Conservation (phyloP, 2,113 vertebrate genomes). For the Oreocharis arfaki region DNA sequence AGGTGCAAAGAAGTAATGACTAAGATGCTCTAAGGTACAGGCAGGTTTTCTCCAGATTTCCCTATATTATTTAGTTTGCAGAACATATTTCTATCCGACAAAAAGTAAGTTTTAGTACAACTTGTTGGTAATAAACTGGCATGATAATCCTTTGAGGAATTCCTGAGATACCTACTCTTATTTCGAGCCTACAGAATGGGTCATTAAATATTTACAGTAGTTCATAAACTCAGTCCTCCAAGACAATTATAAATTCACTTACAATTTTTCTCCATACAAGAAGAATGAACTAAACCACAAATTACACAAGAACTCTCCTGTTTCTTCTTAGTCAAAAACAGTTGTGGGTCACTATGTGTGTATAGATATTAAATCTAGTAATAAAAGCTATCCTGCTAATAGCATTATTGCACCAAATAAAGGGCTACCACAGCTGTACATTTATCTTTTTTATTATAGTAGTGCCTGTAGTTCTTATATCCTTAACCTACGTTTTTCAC, state of each 20-base stretch:
- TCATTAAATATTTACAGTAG: background rate
- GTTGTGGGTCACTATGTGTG: background rate
- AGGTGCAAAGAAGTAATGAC: background rate
- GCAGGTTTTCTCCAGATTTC: background rate
- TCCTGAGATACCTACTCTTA: background rate
- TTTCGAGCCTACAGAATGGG: background rate
- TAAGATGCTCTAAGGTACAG: background rate
- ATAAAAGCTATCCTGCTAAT: background rate
- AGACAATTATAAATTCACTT: background rate
- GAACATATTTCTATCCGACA: background rate
- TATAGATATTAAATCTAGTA: background rate
- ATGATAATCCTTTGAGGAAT: background rate
- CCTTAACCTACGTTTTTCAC: background rate
- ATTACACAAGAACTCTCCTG: background rate
- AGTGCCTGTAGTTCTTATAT: background rate
- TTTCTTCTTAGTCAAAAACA: background rate
- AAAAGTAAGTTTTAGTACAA: background rate
- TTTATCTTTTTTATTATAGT: background rate
- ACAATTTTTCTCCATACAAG: background rate
- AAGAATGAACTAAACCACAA: background rate
- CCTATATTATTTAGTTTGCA: background rate
- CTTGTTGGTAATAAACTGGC: background rate
- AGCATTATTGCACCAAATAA: background rate
- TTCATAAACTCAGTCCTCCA: background rate
- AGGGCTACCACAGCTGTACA: background rate